phyloP scores from a whole-genome alignment of 2,797 vertebrate genomes.

The Pyrocephalus nanus region DNA sequence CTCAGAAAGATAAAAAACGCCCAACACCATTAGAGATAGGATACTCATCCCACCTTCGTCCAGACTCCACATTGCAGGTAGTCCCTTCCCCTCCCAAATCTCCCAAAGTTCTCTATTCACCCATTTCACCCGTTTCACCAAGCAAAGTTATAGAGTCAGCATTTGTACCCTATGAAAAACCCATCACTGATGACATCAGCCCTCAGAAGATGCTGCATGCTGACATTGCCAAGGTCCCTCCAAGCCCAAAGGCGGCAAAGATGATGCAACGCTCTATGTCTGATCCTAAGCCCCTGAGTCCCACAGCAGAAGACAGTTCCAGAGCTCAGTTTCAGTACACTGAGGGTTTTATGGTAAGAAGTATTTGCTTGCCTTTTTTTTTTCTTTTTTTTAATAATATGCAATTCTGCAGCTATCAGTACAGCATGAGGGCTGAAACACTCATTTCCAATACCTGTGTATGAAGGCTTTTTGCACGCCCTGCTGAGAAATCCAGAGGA shows the following conservation, averaged over 20 bases:
- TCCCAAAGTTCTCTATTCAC: slow-evolving; percentile 92
- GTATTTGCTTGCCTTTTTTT: slow-evolving; percentile 31
- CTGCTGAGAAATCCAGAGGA: not conserved
- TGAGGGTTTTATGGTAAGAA: slow-evolving; percentile 92
- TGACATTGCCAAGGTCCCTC: slow-evolving; percentile 87
- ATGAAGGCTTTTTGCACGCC: not conserved
- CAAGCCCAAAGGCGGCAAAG: slow-evolving; percentile 90
- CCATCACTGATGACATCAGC: slow-evolving; percentile 83
- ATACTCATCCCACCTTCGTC: slow-evolving; percentile 89
- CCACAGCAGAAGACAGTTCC: slow-evolving; percentile 89
- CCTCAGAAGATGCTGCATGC: slow-evolving; percentile 88
- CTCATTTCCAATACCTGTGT: not conserved
- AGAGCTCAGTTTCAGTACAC: slow-evolving; percentile 91
- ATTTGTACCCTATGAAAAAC: slow-evolving; percentile 92
- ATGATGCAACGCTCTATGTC: slow-evolving; percentile 92
- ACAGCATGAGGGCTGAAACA: not conserved
- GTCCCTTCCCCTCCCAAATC: slow-evolving; percentile 88
- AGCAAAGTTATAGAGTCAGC: slow-evolving; percentile 89
- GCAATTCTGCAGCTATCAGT: not conserved
- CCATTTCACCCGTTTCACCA: slow-evolving; percentile 91
- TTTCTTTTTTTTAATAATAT: not conserved
- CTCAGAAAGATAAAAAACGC: slow-evolving; percentile 89
- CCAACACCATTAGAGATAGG: slow-evolving; percentile 88
- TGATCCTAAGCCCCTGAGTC: slow-evolving; percentile 94
- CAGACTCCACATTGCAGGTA: slow-evolving; percentile 84